Percentiles rank a stretch among this genome's conserved stretches.
Conservation (phyloP, 2,888 invertebrate species). For the Hecatera dysodea region DNA sequence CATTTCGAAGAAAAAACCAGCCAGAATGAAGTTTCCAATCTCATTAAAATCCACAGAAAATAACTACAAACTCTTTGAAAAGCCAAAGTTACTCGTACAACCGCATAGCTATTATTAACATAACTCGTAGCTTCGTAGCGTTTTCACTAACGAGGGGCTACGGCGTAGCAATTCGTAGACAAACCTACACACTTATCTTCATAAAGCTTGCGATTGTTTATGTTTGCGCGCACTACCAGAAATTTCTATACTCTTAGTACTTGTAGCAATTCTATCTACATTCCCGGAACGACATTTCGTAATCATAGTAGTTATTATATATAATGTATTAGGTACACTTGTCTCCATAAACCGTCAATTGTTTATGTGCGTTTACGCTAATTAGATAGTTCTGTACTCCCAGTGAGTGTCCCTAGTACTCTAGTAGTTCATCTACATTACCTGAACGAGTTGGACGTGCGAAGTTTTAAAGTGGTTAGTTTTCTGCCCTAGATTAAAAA, state of each 20-base stretch:
- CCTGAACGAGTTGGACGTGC: conserved; percentile 26
- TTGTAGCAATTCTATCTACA: background rate
- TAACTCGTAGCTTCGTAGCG: conserved; percentile 28
- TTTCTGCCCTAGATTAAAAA: conserved; percentile 49
- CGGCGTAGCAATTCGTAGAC: conserved; percentile 47
- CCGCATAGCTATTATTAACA: conserved; percentile 11
- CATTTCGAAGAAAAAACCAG: conserved; percentile 1
- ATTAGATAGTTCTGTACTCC: conserved; percentile 3
- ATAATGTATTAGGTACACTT: too few species aligned
- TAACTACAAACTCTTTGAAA: background rate
- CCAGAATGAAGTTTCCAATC: background rate
- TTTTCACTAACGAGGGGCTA: conserved; percentile 28
- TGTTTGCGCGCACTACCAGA: background rate
- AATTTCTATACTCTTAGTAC: conserved; percentile 1
- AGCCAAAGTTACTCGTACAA: conserved; percentile 12
- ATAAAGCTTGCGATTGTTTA: background rate
- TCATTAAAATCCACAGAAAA: background rate
- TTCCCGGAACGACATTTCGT: background rate
- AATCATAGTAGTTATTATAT: too few species aligned
- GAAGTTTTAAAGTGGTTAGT: conserved; percentile 47
- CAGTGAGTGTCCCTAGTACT: background rate
- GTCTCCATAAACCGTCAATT: background rate
- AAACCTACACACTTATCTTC: background rate
- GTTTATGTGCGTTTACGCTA: background rate
- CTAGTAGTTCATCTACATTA: conserved; percentile 20